These are phyloP conservation scores for Apamea crenata DNA, from an alignment of 2,888 invertebrate species.

Conservation along the genomic window DNA sequence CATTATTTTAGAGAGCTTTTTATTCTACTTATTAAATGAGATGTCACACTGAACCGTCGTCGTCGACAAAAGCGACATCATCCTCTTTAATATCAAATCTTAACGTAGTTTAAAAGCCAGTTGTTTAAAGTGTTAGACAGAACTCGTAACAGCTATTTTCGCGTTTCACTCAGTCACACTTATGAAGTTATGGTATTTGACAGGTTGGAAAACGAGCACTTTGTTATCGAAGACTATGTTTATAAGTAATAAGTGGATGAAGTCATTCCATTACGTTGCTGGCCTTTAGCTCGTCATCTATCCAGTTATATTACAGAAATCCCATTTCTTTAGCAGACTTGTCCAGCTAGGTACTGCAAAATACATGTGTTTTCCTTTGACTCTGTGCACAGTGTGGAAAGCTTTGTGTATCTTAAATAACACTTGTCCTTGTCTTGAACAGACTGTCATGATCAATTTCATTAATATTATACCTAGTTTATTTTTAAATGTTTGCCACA, in stretches of 20 bases:
- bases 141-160: conserved; percentile 42
- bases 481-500: conserved; percentile 25
- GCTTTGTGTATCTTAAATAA: conserved; percentile 28
- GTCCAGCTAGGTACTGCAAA: conserved; percentile 6
- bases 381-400: conserved; percentile 1
- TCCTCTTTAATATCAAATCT: conserved; percentile 13
- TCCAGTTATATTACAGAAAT: conserved; percentile 9
- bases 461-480: conserved; percentile 8
- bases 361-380: conserved; percentile 21
- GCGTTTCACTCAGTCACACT: conserved; percentile 37
- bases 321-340: conserved; percentile 9
- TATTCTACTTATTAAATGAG: conserved; percentile 25
- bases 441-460: conserved; percentile 7
- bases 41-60: conserved; percentile 19
- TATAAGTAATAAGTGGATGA: conserved; percentile 28
- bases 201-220: conserved; percentile 36
- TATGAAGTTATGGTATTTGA: conserved; percentile 31
- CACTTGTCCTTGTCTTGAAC: conserved; percentile 33
- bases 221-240: conserved; percentile 38
- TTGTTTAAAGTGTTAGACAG: conserved; percentile 40
- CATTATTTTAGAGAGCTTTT: conserved; percentile 33
- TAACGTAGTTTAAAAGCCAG: conserved; percentile 19
- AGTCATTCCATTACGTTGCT: conserved; percentile 20
- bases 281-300: conserved; percentile 6
- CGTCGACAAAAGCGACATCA: background rate